Base-by-base conservation (phyloP, 2,113 vertebrate genomes). In the Pachyramphus minor region DNA sequence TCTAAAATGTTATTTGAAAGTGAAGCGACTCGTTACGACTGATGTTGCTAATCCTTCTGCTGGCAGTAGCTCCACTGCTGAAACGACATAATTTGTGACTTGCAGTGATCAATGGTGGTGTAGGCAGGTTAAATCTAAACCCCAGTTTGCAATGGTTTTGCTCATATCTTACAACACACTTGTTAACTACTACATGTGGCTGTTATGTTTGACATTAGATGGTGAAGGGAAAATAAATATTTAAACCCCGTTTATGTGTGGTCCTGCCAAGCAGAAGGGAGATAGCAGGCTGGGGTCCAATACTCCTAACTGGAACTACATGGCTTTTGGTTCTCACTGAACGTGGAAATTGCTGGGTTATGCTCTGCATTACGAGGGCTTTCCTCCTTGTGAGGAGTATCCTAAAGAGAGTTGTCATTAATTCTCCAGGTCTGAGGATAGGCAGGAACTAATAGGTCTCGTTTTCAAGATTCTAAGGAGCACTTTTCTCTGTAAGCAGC, bases 31-130 rank as follows among this genome's bases (percentile, higher is more conserved):
- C 45, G 0, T 95, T 92, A 94, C 49, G 37, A 45, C 33, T 50
- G 80, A 50, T 93, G 88, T 58, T 95, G 95, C 94, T 96, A 96
- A 96, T 96, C 90, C 92, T 94, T 31, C 41, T 86, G 85, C 95
- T 95, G 88, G 93, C 95, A 89, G 88, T 31, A 64, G 47, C 92
- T 89, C 23, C 27, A 0, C 74, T 86, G 93, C 73, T 95, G 95
- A 69, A 90, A 88, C 73, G 83, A 49, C 86, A 82, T 75, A 89
- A 93, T 94, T 93, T 95, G 95, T 95, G 96, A 89, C 60, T 93
- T 6, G 21, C 69, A 44, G 73, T 45, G 64, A 93, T 84, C 95
- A 62, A 0, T 75, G 86, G 62, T 41, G 55, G 0, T 55, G 69
- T 33, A 56, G 3, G 20, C 3, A 66, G 86, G 88, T 93, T 90